A percentile compares a stretch with the other conserved stretches of the same genome.
Evolutionary conservation across 2,888 invertebrate species (phyloP).

Genomic region (Diarsia brunnea): DNA sequence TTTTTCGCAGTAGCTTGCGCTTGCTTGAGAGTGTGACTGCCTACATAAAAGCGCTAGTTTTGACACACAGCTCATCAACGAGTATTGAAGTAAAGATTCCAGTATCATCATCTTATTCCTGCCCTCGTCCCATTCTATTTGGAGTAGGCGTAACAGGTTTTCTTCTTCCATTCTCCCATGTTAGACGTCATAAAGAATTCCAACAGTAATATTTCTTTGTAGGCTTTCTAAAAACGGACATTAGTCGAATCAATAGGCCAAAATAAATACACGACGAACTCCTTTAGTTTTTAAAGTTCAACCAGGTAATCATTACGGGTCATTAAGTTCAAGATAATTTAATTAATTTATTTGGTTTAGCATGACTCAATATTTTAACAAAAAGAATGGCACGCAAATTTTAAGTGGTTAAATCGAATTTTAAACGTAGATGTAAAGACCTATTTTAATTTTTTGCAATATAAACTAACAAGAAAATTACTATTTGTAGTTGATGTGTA

Average conservation of each 20-base stretch:
- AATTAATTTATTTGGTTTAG: neutral
- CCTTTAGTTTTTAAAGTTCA: neutral
- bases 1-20: neutral
- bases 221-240: neutral
- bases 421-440: neutral
- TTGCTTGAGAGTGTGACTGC: neutral
- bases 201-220: neutral
- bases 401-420: neutral
- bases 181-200: neutral
- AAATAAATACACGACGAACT: neutral
- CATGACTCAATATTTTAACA: neutral
- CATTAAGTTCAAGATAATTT: neutral
- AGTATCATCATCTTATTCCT: no score
- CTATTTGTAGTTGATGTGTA: neutral
- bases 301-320: neutral
- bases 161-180: no score
- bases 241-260: neutral
- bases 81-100: neutral
- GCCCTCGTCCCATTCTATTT: no score
- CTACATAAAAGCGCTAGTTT: neutral
- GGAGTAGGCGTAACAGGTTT: no score
- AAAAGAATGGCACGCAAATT: neutral
- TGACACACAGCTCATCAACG: neutral
- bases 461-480: neutral
- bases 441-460: neutral